Conservation (phyloP, 2,113 vertebrate genomes). For the Oceanites oceanicus region DNA sequence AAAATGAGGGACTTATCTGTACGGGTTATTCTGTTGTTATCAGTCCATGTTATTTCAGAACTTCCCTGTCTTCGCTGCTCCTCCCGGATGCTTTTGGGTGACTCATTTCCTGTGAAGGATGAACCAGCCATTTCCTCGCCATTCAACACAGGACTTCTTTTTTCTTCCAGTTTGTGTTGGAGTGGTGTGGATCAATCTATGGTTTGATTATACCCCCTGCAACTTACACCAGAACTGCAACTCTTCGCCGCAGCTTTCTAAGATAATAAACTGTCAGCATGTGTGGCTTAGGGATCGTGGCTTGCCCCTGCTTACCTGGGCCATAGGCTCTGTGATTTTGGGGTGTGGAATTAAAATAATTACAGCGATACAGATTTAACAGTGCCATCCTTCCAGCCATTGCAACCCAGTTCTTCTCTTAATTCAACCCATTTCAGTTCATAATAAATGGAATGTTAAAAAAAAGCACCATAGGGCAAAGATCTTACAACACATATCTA, state of each 20-base stretch:
- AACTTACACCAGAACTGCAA: not conserved
- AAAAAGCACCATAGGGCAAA: not conserved
- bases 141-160: not conserved
- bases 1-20: not conserved
- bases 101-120: slow-evolving; percentile 64
- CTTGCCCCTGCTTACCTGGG: not conserved
- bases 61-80: slow-evolving; percentile 14
- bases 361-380: not conserved
- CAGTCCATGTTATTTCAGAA: slow-evolving; percentile 10
- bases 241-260: not conserved
- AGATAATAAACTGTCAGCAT: too few species aligned
- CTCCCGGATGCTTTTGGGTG: not conserved
- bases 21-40: not conserved
- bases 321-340: not conserved
- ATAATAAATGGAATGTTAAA: not conserved
- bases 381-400: not conserved
- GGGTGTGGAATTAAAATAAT: not conserved
- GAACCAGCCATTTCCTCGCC: slow-evolving; percentile 56
- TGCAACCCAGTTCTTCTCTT: not conserved
- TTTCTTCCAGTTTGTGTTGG: not conserved
- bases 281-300: not conserved
- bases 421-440: not conserved
- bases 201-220: not conserved
- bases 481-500: not conserved
- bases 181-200: not conserved